phyloP scores from a whole-genome alignment of 1,140 invertebrate genomes.

The Cydia splendana region DNA sequence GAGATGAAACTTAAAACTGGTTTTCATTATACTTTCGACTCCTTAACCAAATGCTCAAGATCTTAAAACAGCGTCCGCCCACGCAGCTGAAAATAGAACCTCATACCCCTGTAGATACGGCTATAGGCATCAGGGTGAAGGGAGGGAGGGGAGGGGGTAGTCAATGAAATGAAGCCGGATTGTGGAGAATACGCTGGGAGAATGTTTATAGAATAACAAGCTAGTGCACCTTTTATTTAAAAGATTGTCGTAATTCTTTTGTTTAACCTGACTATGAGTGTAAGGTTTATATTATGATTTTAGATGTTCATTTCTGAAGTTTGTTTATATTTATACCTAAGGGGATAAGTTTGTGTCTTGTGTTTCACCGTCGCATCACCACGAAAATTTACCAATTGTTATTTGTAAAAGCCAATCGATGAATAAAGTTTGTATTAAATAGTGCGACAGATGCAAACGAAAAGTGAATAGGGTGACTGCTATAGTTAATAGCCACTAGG shows the following conservation, averaged over 20 bases:
- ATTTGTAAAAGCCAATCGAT: too few species aligned
- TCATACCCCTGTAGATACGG: conserved; percentile 39
- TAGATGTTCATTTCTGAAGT: too few species aligned
- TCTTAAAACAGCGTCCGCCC: conserved; percentile 36
- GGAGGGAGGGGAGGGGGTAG: not conserved
- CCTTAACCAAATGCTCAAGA: not conserved
- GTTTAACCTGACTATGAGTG: too few species aligned
- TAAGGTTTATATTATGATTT: too few species aligned
- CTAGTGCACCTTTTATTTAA: not conserved
- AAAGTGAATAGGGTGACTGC: too few species aligned
- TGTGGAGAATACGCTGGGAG: conserved; percentile 5
- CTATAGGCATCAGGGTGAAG: not conserved
- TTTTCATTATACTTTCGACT: not conserved
- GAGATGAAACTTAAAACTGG: not conserved
- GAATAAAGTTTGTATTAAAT: too few species aligned
- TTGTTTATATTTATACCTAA: too few species aligned
- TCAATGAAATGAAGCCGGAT: conserved; percentile 14
- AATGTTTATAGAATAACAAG: not conserved
- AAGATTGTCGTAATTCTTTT: not conserved
- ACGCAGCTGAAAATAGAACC: conserved; percentile 52
- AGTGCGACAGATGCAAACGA: too few species aligned
- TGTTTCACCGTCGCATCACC: too few species aligned
- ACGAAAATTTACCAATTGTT: too few species aligned
- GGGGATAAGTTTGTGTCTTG: too few species aligned
- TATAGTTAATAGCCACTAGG: too few species aligned